phyloP scores from a whole-genome alignment of 2,797 vertebrate genomes.

The Delichon dasypus region DNA sequence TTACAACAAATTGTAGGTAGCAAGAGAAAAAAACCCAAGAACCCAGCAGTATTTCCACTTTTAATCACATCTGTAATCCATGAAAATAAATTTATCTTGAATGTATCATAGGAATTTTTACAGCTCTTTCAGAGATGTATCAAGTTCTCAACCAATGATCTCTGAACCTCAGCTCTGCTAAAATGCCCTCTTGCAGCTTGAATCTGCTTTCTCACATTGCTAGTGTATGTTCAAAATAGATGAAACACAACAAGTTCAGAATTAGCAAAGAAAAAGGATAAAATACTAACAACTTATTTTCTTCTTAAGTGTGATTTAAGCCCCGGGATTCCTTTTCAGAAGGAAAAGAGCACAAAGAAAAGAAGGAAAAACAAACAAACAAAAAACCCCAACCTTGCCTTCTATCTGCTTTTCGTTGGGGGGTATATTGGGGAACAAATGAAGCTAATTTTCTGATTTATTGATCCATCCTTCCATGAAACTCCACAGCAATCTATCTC shows the following conservation, averaged over 20 bases:
- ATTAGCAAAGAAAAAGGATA: not conserved
- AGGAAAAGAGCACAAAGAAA: not conserved
- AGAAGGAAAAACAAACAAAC: not conserved
- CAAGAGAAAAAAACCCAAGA: not conserved
- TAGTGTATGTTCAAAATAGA: not conserved
- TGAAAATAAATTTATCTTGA: not conserved
- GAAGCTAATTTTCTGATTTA: not conserved
- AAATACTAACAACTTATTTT: not conserved
- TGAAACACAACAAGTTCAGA: not conserved
- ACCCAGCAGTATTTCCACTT: not conserved
- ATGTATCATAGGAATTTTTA: not conserved
- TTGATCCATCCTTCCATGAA: not conserved
- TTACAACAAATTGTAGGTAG: not conserved
- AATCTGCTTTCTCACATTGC: not conserved
- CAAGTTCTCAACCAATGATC: not conserved
- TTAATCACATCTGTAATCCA: not conserved
- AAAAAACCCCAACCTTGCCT: not conserved
- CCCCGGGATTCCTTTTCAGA: not conserved
- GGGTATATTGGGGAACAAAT: not conserved
- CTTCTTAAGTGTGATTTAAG: not conserved
- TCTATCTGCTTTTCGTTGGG: not conserved
- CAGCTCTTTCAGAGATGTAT: not conserved
- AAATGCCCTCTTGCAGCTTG: not conserved
- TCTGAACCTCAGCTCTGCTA: not conserved
- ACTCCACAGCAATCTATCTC: not conserved